phyloP scores from a whole-genome alignment of 2,113 vertebrate species.

The Aegithalos caudatus region DNA sequence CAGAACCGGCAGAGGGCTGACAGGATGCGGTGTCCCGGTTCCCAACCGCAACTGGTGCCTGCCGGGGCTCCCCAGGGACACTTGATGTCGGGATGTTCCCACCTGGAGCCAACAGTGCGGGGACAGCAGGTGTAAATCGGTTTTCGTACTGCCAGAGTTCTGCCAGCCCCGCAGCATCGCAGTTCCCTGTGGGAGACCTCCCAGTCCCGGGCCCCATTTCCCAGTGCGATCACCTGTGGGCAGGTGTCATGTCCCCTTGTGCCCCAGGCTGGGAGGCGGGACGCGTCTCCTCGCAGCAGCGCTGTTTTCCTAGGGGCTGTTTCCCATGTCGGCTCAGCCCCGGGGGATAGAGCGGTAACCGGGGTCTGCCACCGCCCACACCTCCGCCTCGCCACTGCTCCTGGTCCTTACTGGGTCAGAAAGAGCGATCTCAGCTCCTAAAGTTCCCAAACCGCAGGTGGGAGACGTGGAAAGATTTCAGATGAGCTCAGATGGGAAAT shows the following conservation, averaged over 20 bases:
- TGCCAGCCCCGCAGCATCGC: neutral
- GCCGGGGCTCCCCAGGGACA: too few species aligned
- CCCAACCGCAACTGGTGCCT: neutral
- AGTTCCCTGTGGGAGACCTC: neutral
- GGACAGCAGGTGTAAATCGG: neutral
- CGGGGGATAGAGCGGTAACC: neutral
- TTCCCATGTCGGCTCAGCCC: neutral
- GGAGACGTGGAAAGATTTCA: neutral
- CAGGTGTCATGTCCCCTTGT: too few species aligned
- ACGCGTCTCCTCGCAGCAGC: too few species aligned
- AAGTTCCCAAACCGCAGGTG: neutral
- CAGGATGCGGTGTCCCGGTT: rapidly evolving
- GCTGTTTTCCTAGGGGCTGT: neutral
- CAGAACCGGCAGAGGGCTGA: rapidly evolving
- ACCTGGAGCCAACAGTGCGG: rapidly evolving
- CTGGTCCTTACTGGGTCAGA: neutral
- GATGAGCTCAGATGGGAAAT: neutral
- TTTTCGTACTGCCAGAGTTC: neutral
- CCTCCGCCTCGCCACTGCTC: neutral
- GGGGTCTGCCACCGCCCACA: neutral
- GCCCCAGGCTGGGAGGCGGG: too few species aligned
- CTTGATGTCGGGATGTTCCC: neutral
- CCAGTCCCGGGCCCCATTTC: rapidly evolving
- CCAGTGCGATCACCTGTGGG: rapidly evolving
- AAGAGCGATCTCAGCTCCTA: neutral